Base-by-base conservation (phyloP, 2,888 invertebrate species). In the Nomada ferruginata region DNA sequence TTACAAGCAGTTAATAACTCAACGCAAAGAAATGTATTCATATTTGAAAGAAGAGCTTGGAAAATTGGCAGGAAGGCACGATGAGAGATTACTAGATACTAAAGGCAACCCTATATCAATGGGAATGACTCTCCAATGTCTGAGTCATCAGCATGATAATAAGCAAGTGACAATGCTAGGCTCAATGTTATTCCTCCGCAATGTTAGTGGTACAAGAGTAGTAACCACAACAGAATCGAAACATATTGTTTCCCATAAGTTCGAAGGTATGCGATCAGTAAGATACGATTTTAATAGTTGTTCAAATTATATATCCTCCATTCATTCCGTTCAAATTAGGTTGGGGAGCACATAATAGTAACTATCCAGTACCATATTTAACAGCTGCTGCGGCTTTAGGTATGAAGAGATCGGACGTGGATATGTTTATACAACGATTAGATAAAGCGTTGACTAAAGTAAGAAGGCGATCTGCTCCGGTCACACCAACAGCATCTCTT, bases 371-470 rank as follows among this genome's bases (percentile, higher is more conserved):
- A 79, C 95, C 96, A 2, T 97, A 97, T 91, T 94, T 97, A 84
- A 97, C 97, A 4, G 96, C 96, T 68, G 97, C 97, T 20, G 96
- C 97, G 3, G 95, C 96, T 9, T 93, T 97, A 53, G 97, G 97
- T 4, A 95, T 97, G 92, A 95, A 95, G 63, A 94, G 94, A 85
- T 90, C 93, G 3, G 97, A 97, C 89, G 95, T 97, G n/a, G 96
- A 97, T 90, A 92, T 94, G 29, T 97, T 97, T 92, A 94, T 96
- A 65, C 94, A 95, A 84, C 95, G 96, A 89, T 93, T 97, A 65
- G 94, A 95, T 76, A 95, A 96, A 92, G 96, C 96, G 70, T 92
- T 94, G 91, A 88, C 91, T n/a, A 93, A 93, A 87, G 91, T 93
- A 20, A 91, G 92, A 70, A 90, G 93, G 73, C 93, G 92, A 66